These are phyloP conservation scores for Henicopernis longicauda DNA, from an alignment of 2,113 vertebrate species.

Conservation along the genomic window DNA sequence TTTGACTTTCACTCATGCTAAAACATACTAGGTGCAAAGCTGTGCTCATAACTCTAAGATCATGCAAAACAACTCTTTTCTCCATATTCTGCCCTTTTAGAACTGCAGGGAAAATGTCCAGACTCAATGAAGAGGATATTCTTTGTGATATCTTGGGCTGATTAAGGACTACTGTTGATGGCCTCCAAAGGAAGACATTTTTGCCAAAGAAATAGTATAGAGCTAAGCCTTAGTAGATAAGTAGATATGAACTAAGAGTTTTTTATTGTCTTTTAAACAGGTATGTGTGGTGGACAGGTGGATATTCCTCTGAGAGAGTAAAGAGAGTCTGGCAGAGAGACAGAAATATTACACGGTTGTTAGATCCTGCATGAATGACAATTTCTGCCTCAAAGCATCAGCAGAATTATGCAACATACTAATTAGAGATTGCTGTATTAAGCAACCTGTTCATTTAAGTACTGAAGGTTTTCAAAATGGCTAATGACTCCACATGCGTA, in stretches of 20 bases:
- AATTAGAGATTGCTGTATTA: neutral
- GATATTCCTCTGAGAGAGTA: neutral
- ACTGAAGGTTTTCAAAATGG: neutral
- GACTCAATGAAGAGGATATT: neutral
- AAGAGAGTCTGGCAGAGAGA: neutral
- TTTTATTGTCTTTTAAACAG: neutral
- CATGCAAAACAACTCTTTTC: neutral
- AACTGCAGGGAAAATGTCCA: neutral
- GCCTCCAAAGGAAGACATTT: neutral
- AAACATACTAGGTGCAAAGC: neutral
- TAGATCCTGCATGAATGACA: neutral
- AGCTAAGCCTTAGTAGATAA: neutral
- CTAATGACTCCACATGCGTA: neutral
- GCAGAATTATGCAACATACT: neutral
- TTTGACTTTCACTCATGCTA: neutral
- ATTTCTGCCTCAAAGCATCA: constrained; percentile 2
- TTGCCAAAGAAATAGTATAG: neutral
- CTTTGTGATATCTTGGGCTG: neutral
- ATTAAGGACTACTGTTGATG: neutral
- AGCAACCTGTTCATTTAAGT: neutral
- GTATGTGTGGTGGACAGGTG: neutral
- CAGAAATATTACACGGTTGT: neutral
- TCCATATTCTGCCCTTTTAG: neutral
- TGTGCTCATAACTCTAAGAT: neutral
- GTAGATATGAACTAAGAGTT: neutral